phyloP scores from a whole-genome alignment of 2,797 vertebrate genomes.

The Xenops minutus region DNA sequence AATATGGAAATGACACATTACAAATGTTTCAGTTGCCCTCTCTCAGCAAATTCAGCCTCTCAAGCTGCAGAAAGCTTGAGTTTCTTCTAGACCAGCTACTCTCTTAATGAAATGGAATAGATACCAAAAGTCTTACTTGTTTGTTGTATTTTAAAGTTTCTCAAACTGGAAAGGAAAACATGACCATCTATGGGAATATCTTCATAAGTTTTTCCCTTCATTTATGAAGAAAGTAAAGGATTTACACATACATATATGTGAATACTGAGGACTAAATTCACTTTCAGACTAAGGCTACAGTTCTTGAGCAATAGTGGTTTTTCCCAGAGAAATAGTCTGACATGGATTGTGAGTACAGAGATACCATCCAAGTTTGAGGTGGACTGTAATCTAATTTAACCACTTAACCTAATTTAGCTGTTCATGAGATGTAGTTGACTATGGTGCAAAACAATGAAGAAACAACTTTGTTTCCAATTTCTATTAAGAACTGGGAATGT shows the following conservation, averaged over 20 bases:
- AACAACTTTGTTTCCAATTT: constrained; percentile 35
- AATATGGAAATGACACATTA: background rate
- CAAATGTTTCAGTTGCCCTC: background rate
- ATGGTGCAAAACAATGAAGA: constrained; percentile 10
- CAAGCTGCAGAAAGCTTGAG: background rate
- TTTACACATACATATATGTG: background rate
- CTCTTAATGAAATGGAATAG: background rate
- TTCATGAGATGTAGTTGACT: background rate
- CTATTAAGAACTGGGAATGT: background rate
- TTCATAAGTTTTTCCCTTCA: background rate
- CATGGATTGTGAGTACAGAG: background rate
- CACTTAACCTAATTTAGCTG: constrained; percentile 44
- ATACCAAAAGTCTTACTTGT: background rate
- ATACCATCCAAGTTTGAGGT: constrained; percentile 1
- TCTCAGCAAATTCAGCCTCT: background rate
- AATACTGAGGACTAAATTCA: background rate
- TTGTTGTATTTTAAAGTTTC: background rate
- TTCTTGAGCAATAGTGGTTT: background rate
- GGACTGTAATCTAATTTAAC: constrained; percentile 37
- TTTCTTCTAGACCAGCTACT: background rate
- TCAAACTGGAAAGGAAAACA: background rate
- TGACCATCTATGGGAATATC: background rate
- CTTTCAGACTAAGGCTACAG: background rate
- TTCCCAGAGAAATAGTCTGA: background rate
- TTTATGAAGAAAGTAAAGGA: background rate